phyloP scores from a whole-genome alignment of 92 coral and sea anemone species.

The Meandrina meandrites region DNA sequence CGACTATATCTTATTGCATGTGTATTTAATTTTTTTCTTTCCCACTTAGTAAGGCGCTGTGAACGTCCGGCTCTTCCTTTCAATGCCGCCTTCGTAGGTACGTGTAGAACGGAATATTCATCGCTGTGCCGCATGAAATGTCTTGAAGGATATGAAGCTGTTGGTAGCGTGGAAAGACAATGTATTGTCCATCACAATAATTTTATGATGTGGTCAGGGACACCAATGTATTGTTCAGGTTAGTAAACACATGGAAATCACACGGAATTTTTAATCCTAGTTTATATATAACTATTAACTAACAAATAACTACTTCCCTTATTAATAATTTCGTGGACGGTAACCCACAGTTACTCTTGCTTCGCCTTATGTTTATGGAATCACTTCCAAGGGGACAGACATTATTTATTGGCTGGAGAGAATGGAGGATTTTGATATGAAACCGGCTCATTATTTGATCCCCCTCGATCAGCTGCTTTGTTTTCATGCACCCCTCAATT shows the following conservation, averaged over 20 bases:
- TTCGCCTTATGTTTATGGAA: no score
- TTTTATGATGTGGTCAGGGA: not conserved
- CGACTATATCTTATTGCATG: no score
- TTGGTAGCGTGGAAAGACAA: not conserved
- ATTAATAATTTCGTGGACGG: no score
- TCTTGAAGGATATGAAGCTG: not conserved
- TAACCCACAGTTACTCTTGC: no score
- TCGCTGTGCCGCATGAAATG: slow-evolving; percentile 1
- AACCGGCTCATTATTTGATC: no score
- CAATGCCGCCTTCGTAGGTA: not conserved
- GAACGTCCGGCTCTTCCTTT: not conserved
- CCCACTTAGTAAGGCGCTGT: not conserved
- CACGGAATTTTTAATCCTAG: not conserved
- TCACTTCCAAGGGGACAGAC: no score
- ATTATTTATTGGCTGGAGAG: no score
- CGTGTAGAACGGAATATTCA: not conserved
- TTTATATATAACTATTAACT: not conserved
- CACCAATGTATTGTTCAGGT: not conserved
- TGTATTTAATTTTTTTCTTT: not conserved
- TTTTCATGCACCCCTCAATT: no score
- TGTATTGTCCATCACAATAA: not conserved
- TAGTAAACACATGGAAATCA: not conserved
- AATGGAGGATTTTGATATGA: no score
- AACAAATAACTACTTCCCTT: not conserved
- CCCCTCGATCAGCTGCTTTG: no score